Evolutionary conservation across 35 echinoderm and acorn worm species (phyloP), one percentile per base, ranked within the genome.

Genomic region (Patiria miniata): DNA sequence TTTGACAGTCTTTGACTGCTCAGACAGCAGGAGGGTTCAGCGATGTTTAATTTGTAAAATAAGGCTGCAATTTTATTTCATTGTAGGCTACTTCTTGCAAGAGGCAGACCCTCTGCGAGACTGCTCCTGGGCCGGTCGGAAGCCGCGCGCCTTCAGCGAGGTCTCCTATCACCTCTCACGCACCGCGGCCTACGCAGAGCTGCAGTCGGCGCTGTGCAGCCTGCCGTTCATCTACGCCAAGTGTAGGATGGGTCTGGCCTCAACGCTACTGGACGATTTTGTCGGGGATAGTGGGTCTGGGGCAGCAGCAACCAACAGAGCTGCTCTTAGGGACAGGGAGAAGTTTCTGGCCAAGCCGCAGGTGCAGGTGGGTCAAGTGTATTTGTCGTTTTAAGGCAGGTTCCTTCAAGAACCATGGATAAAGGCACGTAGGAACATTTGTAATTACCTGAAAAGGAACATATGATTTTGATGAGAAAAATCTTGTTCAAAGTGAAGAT

Each of bases 131-230:
- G 42, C 30, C 39, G 57, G 78, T 37, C 58, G 58, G 37, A 79
- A 91, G 52, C 60, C 88, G 6, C 81, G 88, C 52, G 84, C 92
- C 26, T 58, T 98, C 40, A 81, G 85, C 61, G 89, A 98, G 77
- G 60, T 98, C 52, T 89, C 96, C 30, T 94, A 92, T 78, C 96
- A 98, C 83, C 89, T 98, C 0, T 86, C 93, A 9, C 89, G 77
- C 19, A 89, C 92, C 65, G 86, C 65, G 28, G 80, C 86, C 51
- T 98, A 91, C 21, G 8, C 61, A 14, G 82, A 94, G 15, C 81
- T 98, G 7, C 40, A 82, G 33, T 42, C 76, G 1, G 36, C 86
- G 7, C 39, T 98, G 23, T 98, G 91, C 47, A 94, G 87, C 73
- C 90, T 94, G 23, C 78, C 77, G 39, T 99, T 86, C 83, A 90